These are phyloP conservation scores for Phasianus colchicus DNA, from an alignment of 2,113 vertebrate genomes.

Conservation along the genomic window DNA sequence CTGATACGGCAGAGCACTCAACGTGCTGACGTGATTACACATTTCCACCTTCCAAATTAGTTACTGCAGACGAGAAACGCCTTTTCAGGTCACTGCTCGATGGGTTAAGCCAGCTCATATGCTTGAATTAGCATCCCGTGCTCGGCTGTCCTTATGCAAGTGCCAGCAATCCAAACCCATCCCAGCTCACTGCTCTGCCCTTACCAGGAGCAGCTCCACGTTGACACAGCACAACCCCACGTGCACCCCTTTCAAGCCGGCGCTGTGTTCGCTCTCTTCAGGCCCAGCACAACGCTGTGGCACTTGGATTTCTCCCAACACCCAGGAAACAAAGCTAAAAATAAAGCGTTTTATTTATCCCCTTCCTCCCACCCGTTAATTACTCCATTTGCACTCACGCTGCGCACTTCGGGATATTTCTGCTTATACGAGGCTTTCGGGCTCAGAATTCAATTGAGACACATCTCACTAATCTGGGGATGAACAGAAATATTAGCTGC, in stretches of 20 bases:
- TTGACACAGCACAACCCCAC: too few species aligned
- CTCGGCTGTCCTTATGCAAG: neutral
- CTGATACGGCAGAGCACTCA: neutral
- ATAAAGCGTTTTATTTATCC: conserved; percentile 23
- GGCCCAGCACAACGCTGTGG: neutral
- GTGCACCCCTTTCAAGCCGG: neutral
- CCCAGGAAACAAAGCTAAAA: conserved; percentile 35
- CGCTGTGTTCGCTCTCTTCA: neutral
- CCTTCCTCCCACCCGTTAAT: neutral
- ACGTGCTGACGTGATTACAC: neutral
- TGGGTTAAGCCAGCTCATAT: conserved; percentile 5
- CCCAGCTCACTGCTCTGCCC: neutral
- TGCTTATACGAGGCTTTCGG: neutral
- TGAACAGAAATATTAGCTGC: conserved; percentile 13
- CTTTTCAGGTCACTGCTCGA: conserved; percentile 32
- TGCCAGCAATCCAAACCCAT: conserved; percentile 34
- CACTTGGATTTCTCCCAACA: conserved; percentile 30
- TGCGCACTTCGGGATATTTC: neutral
- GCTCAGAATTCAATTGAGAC: conserved; percentile 6
- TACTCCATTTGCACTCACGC: neutral
- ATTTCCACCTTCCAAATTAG: neutral
- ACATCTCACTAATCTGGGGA: neutral
- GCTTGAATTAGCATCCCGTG: neutral
- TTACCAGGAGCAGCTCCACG: neutral
- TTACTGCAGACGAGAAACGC: neutral